phyloP scores from a whole-genome alignment of 2,797 vertebrate genomes.

The Onychomys arenicola region DNA sequence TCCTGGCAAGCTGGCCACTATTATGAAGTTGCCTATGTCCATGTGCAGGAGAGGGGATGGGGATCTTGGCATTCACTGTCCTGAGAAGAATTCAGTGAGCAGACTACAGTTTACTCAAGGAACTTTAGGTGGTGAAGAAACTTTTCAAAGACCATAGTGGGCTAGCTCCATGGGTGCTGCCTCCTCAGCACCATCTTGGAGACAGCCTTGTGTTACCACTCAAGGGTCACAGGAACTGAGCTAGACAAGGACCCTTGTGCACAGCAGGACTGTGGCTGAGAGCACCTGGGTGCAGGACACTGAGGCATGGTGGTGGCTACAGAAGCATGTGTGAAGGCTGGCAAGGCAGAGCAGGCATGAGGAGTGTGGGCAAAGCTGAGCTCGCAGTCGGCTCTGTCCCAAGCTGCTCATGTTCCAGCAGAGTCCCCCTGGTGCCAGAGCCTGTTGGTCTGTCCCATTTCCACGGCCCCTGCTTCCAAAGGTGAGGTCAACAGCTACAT shows the following conservation, averaged over 20 bases:
- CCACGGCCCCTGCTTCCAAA: not conserved
- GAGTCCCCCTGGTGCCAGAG: not conserved
- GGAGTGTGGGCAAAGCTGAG: not conserved
- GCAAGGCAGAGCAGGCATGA: not conserved
- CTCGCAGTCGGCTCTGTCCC: not conserved
- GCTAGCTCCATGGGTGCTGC: not conserved
- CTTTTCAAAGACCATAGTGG: not conserved
- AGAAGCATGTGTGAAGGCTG: rapidly evolving
- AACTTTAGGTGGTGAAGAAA: not conserved
- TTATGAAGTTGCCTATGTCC: not conserved
- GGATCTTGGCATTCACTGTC: slow-evolving; percentile 20
- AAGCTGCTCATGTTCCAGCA: not conserved
- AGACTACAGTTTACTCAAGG: not conserved
- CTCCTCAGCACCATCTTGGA: not conserved
- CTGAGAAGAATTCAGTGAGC: slow-evolving; percentile 24
- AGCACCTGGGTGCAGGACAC: not conserved
- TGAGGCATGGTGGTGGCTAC: not conserved
- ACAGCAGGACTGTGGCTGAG: rapidly evolving
- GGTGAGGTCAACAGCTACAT: not conserved
- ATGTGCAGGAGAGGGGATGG: not conserved
- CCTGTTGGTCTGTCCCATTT: not conserved
- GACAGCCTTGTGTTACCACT: not conserved
- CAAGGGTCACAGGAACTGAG: not conserved
- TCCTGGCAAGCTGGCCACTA: not conserved
- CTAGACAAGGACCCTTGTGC: not conserved